A percentile compares a stretch with the other conserved stretches of the same genome.
These are phyloP conservation scores for Sinocyclocheilus grahami DNA, from an alignment of 2,113 vertebrate species.

Conservation along the genomic window DNA sequence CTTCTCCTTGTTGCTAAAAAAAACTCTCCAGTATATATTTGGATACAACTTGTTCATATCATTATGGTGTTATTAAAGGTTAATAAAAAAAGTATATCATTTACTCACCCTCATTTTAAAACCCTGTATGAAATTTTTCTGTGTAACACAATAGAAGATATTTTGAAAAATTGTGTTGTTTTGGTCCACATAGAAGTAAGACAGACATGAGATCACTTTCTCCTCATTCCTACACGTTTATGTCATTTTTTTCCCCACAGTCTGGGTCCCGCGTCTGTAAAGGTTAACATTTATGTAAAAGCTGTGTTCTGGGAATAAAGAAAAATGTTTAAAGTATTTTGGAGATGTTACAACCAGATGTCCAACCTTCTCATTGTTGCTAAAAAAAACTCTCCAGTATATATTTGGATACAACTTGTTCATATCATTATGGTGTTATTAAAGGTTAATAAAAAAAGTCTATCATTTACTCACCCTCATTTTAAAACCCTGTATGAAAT, in stretches of 20 bases:
- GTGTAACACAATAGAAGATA: too few relatives aligned
- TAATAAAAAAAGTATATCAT: too few relatives aligned
- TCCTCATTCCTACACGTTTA: not conserved
- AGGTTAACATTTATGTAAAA: not conserved
- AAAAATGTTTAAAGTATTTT: not conserved
- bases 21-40: not conserved
- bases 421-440: too few relatives aligned
- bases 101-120: too few relatives aligned
- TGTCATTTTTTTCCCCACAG: not conserved
- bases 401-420: too few relatives aligned
- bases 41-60: too few relatives aligned
- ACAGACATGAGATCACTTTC: slow-evolving; percentile 8
- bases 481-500: too few relatives aligned
- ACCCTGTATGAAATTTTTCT: too few relatives aligned
- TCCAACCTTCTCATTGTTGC: not conserved
- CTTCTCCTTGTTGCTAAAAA: not conserved
- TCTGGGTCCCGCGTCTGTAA: not conserved
- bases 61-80: too few relatives aligned
- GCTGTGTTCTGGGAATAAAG: not conserved
- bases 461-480: too few relatives aligned
- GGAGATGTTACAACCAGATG: not conserved
- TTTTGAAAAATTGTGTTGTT: too few relatives aligned
- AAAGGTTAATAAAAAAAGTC: too few relatives aligned
- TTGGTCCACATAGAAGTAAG: not conserved
- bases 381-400: not conserved